phyloP scores from a whole-genome alignment of 2,797 vertebrate genomes.

The Enteromius mattozi region DNA sequence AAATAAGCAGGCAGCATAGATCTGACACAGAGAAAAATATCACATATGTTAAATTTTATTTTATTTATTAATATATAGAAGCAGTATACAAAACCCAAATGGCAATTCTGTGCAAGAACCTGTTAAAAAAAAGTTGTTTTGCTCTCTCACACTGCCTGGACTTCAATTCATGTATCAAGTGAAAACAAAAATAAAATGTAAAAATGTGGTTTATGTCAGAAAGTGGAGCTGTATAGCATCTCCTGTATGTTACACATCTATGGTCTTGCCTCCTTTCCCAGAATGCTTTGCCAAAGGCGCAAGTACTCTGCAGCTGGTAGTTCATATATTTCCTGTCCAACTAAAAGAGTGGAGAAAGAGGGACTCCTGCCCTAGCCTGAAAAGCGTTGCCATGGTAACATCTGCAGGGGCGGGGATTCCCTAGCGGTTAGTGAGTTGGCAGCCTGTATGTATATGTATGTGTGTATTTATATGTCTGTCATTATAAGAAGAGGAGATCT shows the following conservation, averaged over 20 bases:
- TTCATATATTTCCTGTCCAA: constrained; percentile 13
- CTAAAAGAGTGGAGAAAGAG: constrained; percentile 48
- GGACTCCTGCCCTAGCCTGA: constrained; percentile 69
- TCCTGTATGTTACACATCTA: not conserved
- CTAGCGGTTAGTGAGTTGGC: constrained; percentile 68
- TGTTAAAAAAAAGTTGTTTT: not conserved
- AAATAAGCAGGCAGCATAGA: not conserved
- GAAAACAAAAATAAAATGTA: not conserved
- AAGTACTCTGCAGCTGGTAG: constrained; percentile 8
- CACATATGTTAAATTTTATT: not conserved
- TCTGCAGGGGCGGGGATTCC: constrained; percentile 78
- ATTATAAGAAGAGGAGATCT: not conserved
- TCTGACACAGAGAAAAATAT: not conserved
- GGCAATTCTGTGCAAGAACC: not conserved
- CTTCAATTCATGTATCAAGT: not conserved
- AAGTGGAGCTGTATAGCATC: not conserved
- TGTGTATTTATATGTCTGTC: not conserved
- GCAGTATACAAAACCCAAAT: not conserved
- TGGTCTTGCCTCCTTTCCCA: constrained; percentile 14
- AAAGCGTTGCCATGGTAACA: constrained; percentile 81
- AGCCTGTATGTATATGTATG: not conserved
- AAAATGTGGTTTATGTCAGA: not conserved
- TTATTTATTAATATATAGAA: not conserved
- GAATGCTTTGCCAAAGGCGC: constrained; percentile 23
- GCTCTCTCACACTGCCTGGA: too few species aligned